Conservation (phyloP, 2,113 vertebrate genomes). For the Malurus cyaneus region DNA sequence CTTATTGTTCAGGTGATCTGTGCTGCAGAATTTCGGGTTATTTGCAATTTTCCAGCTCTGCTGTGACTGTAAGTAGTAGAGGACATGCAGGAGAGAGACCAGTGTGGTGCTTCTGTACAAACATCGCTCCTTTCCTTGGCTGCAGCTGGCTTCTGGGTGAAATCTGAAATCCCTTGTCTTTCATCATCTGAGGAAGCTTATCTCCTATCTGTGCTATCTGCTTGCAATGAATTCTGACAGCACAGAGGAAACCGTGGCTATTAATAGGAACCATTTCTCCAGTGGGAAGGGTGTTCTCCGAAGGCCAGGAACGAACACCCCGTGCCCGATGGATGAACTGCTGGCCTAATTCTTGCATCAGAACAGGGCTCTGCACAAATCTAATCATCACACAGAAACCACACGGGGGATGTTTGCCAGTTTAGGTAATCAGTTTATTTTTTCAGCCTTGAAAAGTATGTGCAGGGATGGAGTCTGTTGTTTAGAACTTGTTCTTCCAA, state of each 20-base stretch:
- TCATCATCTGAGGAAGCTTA: neutral
- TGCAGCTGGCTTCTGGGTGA: neutral
- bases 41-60: neutral
- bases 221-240: neutral
- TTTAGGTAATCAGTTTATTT: neutral
- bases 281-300: neutral
- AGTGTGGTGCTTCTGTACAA: neutral
- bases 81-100: neutral
- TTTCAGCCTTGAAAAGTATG: neutral
- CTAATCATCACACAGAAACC: neutral
- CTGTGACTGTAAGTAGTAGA: neutral
- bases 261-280: neutral
- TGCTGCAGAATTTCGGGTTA: neutral
- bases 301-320: neutral
- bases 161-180: neutral
- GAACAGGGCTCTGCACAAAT: neutral
- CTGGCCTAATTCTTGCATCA: neutral
- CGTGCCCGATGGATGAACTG: neutral
- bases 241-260: neutral
- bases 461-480: neutral
- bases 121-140: neutral
- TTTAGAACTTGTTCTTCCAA: neutral
- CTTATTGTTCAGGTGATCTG: neutral
- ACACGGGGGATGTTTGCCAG: neutral
- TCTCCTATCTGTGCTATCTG: neutral